These are phyloP conservation scores for Notamacropus eugenii DNA, from an alignment of 2,797 vertebrate species.

Conservation along the genomic window DNA sequence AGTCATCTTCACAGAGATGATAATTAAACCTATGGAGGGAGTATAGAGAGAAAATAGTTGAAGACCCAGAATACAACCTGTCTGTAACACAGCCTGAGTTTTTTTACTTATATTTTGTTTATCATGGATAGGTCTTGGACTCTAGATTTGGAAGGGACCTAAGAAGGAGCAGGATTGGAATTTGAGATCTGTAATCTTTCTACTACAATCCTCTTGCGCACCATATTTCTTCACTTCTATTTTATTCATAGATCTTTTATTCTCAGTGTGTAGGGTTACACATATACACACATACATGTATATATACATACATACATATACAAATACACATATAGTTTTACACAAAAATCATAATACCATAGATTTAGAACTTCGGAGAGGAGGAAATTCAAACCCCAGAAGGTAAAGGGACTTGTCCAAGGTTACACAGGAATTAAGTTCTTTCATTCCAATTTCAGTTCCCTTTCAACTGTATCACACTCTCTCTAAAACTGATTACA, in stretches of 20 bases:
- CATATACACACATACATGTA: background rate
- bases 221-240: background rate
- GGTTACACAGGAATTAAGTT: background rate
- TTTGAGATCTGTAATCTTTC: background rate
- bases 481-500: background rate
- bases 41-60: background rate
- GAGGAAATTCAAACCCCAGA: background rate
- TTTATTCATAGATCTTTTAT: background rate
- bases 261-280: background rate
- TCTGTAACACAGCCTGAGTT: background rate
- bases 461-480: background rate
- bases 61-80: background rate
- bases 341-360: background rate
- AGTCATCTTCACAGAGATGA: background rate
- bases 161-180: background rate
- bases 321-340: background rate
- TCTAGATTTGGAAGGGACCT: background rate
- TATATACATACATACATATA: background rate
- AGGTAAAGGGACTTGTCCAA: background rate
- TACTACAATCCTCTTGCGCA: background rate
- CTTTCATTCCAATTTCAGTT: background rate
- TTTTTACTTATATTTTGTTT: background rate
- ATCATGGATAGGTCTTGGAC: background rate
- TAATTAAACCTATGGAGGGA: background rate
- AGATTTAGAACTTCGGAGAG: background rate